Base-by-base conservation (phyloP, 2,888 invertebrate genomes). In the Herminia tarsipennalis region DNA sequence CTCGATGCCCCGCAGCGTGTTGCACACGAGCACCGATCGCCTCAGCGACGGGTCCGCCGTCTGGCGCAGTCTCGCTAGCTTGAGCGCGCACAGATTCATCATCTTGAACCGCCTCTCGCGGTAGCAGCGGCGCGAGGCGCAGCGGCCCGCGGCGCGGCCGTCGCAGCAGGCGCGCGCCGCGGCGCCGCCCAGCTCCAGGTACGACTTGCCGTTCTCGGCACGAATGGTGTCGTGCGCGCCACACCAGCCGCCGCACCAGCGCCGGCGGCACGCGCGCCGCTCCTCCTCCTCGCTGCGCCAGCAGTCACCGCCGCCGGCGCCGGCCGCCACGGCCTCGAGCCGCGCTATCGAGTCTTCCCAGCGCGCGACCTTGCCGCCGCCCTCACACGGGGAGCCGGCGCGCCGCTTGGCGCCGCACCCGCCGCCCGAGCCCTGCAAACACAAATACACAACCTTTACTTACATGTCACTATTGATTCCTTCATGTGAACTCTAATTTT, bases 1-100 rank as follows among this genome's bases (percentile, higher is more conserved):
- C 86, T 98, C 98, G 76, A 98, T 95, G 80, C 95, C 94, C 79
- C 97, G 95, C 59, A 98, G 83, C 43, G 98, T 98, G 87, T 98
- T 98, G 92, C 97, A 97, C 73, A 98, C 98, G 54, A 98, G 94
- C 78, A 98, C 98, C 33, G 97, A 98, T 55, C 97, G 94, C 70
- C 97, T 94, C 48, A 98, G 92, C 52, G 97, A 96, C 28, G 98
- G 97, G 82, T 98, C 98, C 42, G 97, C 96, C 64, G 96, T 96
- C 83, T 97, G 97, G 41, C 97, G 94, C 74, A 96, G 95, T 70
- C 96, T 93, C 76, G 96, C 96, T 62, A 98, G 92, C 88, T 98
- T 98, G 83, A 96, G 95, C 95, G 98, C 97, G 62, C 97, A 98
- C 61, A 98, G 93, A 83, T 98, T 97, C 82, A 98, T 94, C 78